phyloP scores from a whole-genome alignment of 2,113 vertebrate genomes.

The Silurus glanis region DNA sequence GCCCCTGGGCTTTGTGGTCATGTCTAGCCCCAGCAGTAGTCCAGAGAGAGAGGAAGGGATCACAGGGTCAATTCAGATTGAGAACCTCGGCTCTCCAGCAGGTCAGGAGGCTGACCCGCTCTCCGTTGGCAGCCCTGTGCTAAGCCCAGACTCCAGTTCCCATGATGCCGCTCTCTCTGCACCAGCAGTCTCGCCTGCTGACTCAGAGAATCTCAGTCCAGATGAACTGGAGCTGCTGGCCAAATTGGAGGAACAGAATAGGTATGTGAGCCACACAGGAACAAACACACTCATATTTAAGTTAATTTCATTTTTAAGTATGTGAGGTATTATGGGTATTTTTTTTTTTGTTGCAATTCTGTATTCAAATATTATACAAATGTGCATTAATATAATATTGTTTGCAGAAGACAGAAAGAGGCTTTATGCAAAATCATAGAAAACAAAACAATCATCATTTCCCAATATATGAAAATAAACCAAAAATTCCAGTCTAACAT shows the following conservation, averaged over 20 bases:
- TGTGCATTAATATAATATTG: not conserved
- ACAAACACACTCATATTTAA: not conserved
- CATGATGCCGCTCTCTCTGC: conserved; percentile 79
- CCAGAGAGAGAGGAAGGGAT: conserved; percentile 68
- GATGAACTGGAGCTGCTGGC: conserved; percentile 93
- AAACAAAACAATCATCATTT: not conserved
- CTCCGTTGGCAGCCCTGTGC: conserved; percentile 81
- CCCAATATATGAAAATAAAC: not conserved
- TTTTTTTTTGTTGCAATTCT: not conserved
- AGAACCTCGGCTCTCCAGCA: conserved; percentile 68
- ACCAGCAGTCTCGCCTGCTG: conserved; percentile 81
- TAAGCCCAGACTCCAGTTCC: conserved; percentile 91
- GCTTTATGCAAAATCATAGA: not conserved
- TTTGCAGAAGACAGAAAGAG: not conserved
- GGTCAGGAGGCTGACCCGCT: conserved; percentile 68
- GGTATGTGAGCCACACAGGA: conserved; percentile 67
- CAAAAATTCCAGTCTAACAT: not conserved
- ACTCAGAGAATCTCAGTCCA: conserved; percentile 91
- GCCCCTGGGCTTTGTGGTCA: conserved; percentile 16
- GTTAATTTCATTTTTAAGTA: not conserved
- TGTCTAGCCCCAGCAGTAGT: conserved; percentile 72
- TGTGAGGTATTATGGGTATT: not conserved
- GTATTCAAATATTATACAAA: not conserved
- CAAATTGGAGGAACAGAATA: conserved; percentile 96
- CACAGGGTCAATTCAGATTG: conserved; percentile 59